Percentiles rank a stretch among this genome's conserved stretches.
phyloP scores from a whole-genome alignment of 2,888 invertebrate genomes.

The Microctonus hyperodae region DNA sequence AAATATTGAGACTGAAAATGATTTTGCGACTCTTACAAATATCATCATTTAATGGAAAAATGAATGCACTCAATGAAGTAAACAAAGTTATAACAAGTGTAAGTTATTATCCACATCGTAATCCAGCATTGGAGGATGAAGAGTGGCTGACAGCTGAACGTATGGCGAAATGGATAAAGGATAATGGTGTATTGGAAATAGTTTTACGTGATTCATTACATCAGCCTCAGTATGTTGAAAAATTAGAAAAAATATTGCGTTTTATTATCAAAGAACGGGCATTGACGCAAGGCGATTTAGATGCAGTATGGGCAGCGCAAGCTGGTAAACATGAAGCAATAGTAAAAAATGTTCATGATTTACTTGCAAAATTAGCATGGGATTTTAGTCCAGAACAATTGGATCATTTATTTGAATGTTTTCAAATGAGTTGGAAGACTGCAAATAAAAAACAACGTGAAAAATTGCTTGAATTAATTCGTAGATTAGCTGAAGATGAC shows the following conservation, averaged over 20 bases:
- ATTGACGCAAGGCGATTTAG: constrained; percentile 87
- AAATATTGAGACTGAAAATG: constrained; percentile 96
- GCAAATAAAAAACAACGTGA: constrained; percentile 96
- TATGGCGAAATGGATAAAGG: constrained; percentile 96
- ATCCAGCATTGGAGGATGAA: constrained; percentile 78
- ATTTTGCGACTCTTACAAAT: constrained; percentile 92
- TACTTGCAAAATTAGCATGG: constrained; percentile 96
- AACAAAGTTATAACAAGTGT: constrained; percentile 95
- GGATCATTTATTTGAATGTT: constrained; percentile 96
- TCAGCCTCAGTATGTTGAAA: constrained; percentile 97
- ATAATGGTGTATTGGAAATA: constrained; percentile 93
- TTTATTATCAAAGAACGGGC: constrained; percentile 96
- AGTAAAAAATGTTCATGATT: constrained; percentile 96
- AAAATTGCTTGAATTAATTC: constrained; percentile 91
- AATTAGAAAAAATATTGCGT: constrained; percentile 94
- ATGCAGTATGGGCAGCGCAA: constrained; percentile 97
- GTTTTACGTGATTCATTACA: constrained; percentile 95
- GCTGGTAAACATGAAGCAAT: constrained; percentile 98
- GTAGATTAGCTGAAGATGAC: constrained; percentile 95
- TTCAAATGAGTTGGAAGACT: constrained; percentile 95
- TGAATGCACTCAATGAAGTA: constrained; percentile 98
- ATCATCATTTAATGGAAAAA: constrained; percentile 98
- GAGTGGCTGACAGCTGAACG: constrained; percentile 93
- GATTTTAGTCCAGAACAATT: constrained; percentile 97
- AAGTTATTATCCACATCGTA: constrained; percentile 84